Evolutionary conservation across 2,888 invertebrate genomes (phyloP).

Genomic region (Drosophila suboccidentalis): DNA sequence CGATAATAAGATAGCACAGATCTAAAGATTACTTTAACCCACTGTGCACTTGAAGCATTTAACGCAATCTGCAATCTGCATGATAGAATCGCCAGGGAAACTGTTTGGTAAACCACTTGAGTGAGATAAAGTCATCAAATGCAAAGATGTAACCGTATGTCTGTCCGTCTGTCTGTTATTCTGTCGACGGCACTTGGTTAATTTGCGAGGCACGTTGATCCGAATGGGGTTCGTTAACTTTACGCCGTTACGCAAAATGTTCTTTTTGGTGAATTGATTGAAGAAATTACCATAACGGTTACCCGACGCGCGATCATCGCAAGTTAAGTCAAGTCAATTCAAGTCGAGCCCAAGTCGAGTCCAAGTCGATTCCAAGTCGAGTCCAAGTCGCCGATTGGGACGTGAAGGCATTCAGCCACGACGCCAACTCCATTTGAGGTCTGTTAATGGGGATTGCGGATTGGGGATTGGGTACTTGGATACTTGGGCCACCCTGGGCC

Average conservation of each 20-base stretch:
- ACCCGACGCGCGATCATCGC: slow-evolving; percentile 38
- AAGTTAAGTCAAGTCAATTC: slow-evolving; percentile 15
- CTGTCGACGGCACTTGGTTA: slow-evolving; percentile 41
- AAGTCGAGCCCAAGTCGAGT: slow-evolving; percentile 1
- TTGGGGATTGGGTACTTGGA: slow-evolving; percentile 9
- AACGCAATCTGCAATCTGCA: slow-evolving; percentile 54
- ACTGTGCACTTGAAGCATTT: slow-evolving; percentile 48
- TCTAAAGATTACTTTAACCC: not conserved
- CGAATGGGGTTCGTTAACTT: slow-evolving; percentile 69
- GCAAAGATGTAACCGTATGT: slow-evolving; percentile 2
- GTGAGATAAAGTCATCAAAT: slow-evolving; percentile 59
- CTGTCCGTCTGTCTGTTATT: not conserved
- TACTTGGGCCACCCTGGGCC: slow-evolving; percentile 39
- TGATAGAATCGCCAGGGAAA: slow-evolving; percentile 33
- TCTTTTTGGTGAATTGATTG: slow-evolving; percentile 71
- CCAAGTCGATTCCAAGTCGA: not conserved
- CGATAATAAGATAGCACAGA: not conserved
- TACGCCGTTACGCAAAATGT: slow-evolving; percentile 74
- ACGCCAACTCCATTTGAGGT: slow-evolving; percentile 40
- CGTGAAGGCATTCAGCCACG: slow-evolving; percentile 23
- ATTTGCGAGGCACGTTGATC: slow-evolving; percentile 64
- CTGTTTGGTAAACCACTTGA: slow-evolving; percentile 13
- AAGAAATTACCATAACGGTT: slow-evolving; percentile 78
- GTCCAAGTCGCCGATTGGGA: slow-evolving; percentile 8
- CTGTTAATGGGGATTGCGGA: slow-evolving; percentile 17